Conservation (phyloP, 2,113 vertebrate genomes). For the Crotalus viridis region DNA sequence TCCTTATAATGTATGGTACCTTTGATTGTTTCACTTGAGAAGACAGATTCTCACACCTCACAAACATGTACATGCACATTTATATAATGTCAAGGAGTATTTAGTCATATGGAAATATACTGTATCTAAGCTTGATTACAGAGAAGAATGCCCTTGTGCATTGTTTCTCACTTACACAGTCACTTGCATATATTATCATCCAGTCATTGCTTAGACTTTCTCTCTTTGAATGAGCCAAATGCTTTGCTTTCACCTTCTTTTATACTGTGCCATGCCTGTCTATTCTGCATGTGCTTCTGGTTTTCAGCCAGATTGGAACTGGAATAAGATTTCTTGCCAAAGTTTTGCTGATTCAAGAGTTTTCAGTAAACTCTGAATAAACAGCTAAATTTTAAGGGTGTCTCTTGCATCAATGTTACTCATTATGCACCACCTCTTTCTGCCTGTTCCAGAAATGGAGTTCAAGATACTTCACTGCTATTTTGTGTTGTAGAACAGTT, state of each 20-base stretch:
- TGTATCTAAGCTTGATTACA: constrained; percentile 15
- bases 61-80: not conserved
- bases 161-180: not conserved
- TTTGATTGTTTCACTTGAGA: not conserved
- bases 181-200: not conserved
- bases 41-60: not conserved
- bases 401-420: not conserved
- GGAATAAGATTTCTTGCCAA: constrained; percentile 21
- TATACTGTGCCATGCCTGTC: not conserved
- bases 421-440: not conserved
- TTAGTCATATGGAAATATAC: not conserved
- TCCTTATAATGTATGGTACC: not conserved
- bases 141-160: accelerated
- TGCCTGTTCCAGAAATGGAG: not conserved
- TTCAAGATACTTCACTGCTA: not conserved
- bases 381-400: constrained; percentile 12
- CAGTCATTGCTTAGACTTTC: constrained; percentile 4
- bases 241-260: constrained; percentile 6
- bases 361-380: constrained; percentile 29
- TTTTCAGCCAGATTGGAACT: constrained; percentile 1
- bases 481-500: constrained; percentile 2
- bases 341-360: constrained; percentile 21
- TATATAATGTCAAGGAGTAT: not conserved
- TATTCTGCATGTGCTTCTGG: constrained; percentile 16
- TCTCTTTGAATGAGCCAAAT: not conserved